These are phyloP conservation scores for Spheniscus mendiculus DNA, from an alignment of 2,113 vertebrate genomes.

Conservation along the genomic window DNA sequence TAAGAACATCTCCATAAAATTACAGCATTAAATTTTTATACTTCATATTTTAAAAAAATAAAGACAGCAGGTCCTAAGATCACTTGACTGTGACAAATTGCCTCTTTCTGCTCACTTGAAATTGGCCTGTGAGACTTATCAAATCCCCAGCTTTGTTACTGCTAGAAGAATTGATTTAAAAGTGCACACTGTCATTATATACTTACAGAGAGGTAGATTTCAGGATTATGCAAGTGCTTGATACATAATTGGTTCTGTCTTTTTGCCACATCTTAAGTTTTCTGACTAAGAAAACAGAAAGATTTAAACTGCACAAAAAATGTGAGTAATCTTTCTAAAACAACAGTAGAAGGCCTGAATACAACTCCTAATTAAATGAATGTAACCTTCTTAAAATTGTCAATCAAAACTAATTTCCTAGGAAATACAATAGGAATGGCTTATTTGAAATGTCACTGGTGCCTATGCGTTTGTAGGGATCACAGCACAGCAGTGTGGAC, in stretches of 20 bases:
- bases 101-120: conserved; percentile 37
- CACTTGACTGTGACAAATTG: conserved; percentile 59
- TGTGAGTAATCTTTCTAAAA: neutral
- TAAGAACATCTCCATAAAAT: conserved; percentile 47
- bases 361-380: neutral
- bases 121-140: conserved; percentile 35
- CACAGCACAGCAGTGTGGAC: neutral
- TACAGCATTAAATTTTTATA: conserved; percentile 43
- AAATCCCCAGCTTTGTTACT: conserved; percentile 52
- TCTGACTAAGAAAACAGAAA: neutral
- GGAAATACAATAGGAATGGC: neutral
- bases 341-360: neutral
- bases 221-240: conserved; percentile 45
- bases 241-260: conserved; percentile 16
- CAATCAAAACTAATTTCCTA: neutral
- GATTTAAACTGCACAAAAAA: neutral
- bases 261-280: neutral
- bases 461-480: neutral
- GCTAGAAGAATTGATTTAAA: conserved; percentile 38
- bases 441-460: neutral
- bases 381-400: neutral
- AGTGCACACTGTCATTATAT: conserved; percentile 44
- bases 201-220: conserved; percentile 51
- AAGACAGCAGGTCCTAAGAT: conserved; percentile 50
- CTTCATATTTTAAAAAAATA: neutral